A percentile compares a stretch with the other conserved stretches of the same genome.
phyloP scores from a whole-genome alignment of 2,888 invertebrate genomes.

The Fragum fragum region DNA sequence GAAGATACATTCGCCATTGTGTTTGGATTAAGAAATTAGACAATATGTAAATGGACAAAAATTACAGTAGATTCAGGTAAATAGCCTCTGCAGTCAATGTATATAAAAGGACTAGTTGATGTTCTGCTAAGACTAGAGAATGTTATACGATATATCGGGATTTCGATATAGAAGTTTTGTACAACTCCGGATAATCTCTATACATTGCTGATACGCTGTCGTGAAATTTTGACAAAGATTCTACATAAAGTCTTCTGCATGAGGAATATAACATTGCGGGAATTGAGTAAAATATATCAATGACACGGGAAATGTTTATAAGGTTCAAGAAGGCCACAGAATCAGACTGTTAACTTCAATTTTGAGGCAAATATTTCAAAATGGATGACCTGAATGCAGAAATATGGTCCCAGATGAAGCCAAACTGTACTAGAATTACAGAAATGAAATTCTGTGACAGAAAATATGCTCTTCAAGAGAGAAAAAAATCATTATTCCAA shows the following conservation, averaged over 20 bases:
- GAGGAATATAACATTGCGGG: constrained; percentile 29
- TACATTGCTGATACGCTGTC: constrained; percentile 24
- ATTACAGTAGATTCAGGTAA: constrained; percentile 11
- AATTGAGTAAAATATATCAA: constrained; percentile 24
- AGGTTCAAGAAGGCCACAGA: constrained; percentile 17
- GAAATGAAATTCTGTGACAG: constrained; percentile 45
- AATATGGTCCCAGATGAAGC: not conserved
- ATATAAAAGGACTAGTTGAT: constrained; percentile 21
- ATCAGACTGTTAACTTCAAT: constrained; percentile 12
- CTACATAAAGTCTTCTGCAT: constrained; percentile 3
- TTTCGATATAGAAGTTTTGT: constrained; percentile 33
- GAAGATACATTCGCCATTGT: not conserved
- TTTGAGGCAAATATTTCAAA: constrained; percentile 7
- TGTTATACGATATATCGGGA: constrained; percentile 1
- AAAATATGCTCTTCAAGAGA: constrained; percentile 27
- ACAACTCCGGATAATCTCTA: constrained; percentile 28
- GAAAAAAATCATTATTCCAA: constrained; percentile 37
- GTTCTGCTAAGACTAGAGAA: constrained; percentile 14
- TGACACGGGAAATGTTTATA: constrained; percentile 24
- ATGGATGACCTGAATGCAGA: constrained; percentile 28
- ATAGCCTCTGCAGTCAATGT: constrained; percentile 26
- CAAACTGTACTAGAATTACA: constrained; percentile 48
- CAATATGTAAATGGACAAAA: constrained; percentile 2
- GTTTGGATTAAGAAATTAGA: constrained; percentile 8
- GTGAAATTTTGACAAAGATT: constrained; percentile 7